Percentiles rank a stretch among this genome's conserved stretches.
These are phyloP conservation scores for Carcina quercana DNA, from an alignment of 2,888 invertebrate genomes.

Conservation along the genomic window DNA sequence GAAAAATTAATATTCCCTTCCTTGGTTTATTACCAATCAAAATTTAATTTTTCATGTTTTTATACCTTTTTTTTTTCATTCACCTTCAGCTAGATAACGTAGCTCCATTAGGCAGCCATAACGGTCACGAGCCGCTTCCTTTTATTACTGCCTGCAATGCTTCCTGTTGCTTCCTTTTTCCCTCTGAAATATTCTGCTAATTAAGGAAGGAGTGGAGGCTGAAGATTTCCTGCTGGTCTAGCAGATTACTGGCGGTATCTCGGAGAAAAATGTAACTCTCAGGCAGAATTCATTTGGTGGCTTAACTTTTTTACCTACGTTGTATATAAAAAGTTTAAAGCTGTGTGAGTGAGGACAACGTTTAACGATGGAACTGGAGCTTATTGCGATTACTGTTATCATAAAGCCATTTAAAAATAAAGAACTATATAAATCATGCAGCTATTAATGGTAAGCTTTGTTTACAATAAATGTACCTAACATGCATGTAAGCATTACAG, in stretches of 20 bases:
- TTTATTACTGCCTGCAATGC: slow-evolving; percentile 53
- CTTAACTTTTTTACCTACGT: slow-evolving; percentile 39
- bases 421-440: too few species aligned
- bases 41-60: too few species aligned
- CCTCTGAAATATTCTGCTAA: slow-evolving; percentile 64
- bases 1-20: too few species aligned
- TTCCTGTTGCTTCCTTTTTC: slow-evolving; percentile 59
- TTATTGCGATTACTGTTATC: too few species aligned
- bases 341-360: background rate
- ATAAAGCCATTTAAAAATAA: too few species aligned
- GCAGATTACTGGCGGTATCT: slow-evolving; percentile 60
- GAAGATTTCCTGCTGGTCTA: slow-evolving; percentile 63
- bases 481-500: too few species aligned
- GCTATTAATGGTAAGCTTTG: too few species aligned
- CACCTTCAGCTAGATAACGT: slow-evolving; percentile 38
- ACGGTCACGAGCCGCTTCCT: slow-evolving; percentile 51
- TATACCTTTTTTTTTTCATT: too few species aligned
- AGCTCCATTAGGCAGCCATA: slow-evolving; percentile 47
- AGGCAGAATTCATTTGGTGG: slow-evolving; percentile 43
- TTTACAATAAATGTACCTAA: too few species aligned
- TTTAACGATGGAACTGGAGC: slow-evolving; percentile 5
- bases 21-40: too few species aligned
- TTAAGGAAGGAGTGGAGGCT: slow-evolving; percentile 65
- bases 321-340: slow-evolving; percentile 9
- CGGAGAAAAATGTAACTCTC: slow-evolving; percentile 50